Base-by-base conservation (phyloP, 1,140 invertebrate species). In the Saccostrea echinata region DNA sequence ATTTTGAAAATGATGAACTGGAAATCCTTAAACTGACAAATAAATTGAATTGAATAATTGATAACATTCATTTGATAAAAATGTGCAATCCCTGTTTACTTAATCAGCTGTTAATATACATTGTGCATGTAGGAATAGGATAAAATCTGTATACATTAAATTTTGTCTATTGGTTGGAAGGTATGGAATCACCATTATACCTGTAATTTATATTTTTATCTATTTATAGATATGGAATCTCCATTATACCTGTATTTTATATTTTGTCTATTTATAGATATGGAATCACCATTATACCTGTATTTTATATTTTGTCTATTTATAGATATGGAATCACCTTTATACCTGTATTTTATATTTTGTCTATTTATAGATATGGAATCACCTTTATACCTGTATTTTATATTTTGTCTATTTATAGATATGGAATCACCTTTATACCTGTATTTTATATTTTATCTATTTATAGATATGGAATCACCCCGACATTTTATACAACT, bases 251-350 rank as follows among this genome's bases (percentile, higher is more conserved):
- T n/a, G n/a, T n/a, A n/a, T n/a, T n/a, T n/a, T 16, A 55, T 3
- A 13, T 55, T 55, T 1, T 64, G 18, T 13, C 1, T 84, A n/a
- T 52, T 4, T 84, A 24, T 93, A 97, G 96, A 99, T 99, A 90
- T 99, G 99, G 98, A 99, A 99, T 94, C 99, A 99, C 96, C 99
- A n/a, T n/a, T n/a, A n/a, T n/a, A n/a, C n/a, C n/a, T n/a, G n/a
- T n/a, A n/a, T n/a, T 43, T 57, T 21, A 57, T 57, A 18, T 57
- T 57, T 18, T 68, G 21, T 18, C 33, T 84, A 24, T 53, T 12
- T 84, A 24, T 93, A 97, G 96, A 99, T 99, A 90, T 99, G 99
- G 98, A 99, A 99, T 94, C 99, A 99, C 96, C 99, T n/a, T n/a
- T n/a, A n/a, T n/a, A n/a, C n/a, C n/a, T n/a, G n/a, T n/a, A n/a